Conservation (phyloP, 2,888 invertebrate genomes). For the Nymphalis urticae region DNA sequence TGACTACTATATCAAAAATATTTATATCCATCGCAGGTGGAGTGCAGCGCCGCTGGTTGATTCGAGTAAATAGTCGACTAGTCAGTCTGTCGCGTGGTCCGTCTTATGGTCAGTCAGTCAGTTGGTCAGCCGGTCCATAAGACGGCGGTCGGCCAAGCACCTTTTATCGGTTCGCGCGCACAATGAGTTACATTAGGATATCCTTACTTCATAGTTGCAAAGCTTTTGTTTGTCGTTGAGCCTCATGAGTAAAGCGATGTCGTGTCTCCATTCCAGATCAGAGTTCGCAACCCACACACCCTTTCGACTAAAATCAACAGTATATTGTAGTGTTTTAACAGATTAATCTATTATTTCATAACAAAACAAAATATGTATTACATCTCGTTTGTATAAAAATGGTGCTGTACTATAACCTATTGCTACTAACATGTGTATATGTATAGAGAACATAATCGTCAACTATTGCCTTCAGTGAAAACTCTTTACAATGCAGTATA, state of each 20-base stretch:
- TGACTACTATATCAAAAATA: conserved; percentile 70
- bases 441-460: conserved; percentile 67
- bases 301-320: conserved; percentile 58
- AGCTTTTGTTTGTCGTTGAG: conserved; percentile 59
- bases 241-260: conserved; percentile 70
- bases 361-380: conserved; percentile 71
- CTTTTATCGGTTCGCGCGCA: conserved; percentile 31
- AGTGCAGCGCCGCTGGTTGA: conserved; percentile 21
- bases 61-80: conserved; percentile 20
- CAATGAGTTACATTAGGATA: conserved; percentile 26
- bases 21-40: conserved; percentile 34
- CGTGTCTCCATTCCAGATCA: conserved; percentile 56
- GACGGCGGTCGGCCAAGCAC: conserved; percentile 28
- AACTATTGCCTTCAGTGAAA: conserved; percentile 66
- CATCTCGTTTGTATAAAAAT: conserved; percentile 64
- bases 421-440: conserved; percentile 73
- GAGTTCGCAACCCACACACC: conserved; percentile 65
- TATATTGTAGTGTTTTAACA: conserved; percentile 66
- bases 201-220: conserved; percentile 62
- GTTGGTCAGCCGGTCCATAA: conserved; percentile 19
- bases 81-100: conserved; percentile 23
- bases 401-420: conserved; percentile 60
- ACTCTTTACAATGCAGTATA: conserved; percentile 57
- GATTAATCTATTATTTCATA: conserved; percentile 75
- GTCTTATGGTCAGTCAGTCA: conserved; percentile 22